Evolutionary conservation across 2,888 invertebrate genomes (phyloP), one percentile per base, ranked within the genome.

Genomic region (Hirtodrosophila histrioides): DNA sequence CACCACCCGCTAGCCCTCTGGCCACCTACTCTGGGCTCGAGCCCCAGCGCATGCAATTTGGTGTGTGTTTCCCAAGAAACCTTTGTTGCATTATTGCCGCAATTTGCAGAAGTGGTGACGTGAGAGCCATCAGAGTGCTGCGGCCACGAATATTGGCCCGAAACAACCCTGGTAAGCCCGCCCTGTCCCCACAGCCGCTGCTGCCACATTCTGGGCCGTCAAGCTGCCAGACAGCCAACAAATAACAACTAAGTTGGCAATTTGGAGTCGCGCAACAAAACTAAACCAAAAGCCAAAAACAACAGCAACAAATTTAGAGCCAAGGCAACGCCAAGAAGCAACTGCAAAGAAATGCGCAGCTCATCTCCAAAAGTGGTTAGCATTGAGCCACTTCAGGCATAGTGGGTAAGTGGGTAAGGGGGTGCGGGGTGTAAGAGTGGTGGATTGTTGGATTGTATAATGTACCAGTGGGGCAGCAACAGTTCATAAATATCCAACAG

Each of bases 211-310:
- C 54, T 60, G 54, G 50, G 54, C 69, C 78, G 62, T 56, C 57
- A 46, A 49, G 63, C 60, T 60, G 72, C 69, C 75, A 85, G 86
- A 82, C 82, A 82, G 80, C 75, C 78, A 82, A 72, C 86, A 82
- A 82, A 82, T 82, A 82, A 82, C 82, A 82, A 85, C 82, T 85
- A 85, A 82, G 83, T 82, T 82, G 78, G 86, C 82, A 82, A 82
- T 82, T 83, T 82, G 82, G 75, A 78, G 83, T 72, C 80, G 78
- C 62, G 51, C 73, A 46, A 49, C 63, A 66, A 64, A 57, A 56
- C 65, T 68, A 69, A 69, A 63, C 49, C 62, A 66, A 74, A 62
- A 50, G 43, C 53, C 56, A 64, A 27, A 36, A 54, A 50, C 39
- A 61, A 37, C 53, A 43, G 33, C 55, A 45, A 40, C 7, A 50